Evolutionary conservation across 2,113 vertebrate species (phyloP).

Genomic region (Oncorhynchus clarkii): DNA sequence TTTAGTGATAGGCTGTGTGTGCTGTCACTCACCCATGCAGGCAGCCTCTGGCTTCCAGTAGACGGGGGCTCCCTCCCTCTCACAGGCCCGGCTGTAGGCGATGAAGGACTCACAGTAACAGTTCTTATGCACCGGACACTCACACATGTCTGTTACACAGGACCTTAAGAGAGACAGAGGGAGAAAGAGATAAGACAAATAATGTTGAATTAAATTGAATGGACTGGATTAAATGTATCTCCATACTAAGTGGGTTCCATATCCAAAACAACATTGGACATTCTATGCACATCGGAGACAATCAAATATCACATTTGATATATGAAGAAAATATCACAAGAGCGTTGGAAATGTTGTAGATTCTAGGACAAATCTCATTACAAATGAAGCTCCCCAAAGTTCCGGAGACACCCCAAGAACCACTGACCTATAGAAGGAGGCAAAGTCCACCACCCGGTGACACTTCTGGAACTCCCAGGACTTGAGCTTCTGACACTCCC

Average conservation of each 20-base stretch:
- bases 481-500: constrained; percentile 95
- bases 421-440: constrained; percentile 86
- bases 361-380: neutral
- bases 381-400: neutral
- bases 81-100: constrained; percentile 90
- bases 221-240: neutral
- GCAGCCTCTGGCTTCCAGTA: constrained; percentile 84
- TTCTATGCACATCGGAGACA: neutral
- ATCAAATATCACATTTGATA: too few species aligned
- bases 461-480: constrained; percentile 94
- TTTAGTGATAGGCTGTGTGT: neutral
- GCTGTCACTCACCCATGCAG: constrained; percentile 84
- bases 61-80: constrained; percentile 84
- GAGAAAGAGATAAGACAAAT: neutral
- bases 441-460: constrained; percentile 87
- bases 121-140: constrained; percentile 95
- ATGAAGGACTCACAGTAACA: constrained; percentile 97
- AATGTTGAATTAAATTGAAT: neutral
- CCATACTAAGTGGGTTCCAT: neutral
- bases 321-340: neutral
- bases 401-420: neutral
- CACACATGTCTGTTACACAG: constrained; percentile 98
- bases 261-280: neutral
- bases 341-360: neutral
- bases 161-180: constrained; percentile 73